Conservation (phyloP, 64 coral and sea anemone genomes). For the Trachythela sp. region DNA sequence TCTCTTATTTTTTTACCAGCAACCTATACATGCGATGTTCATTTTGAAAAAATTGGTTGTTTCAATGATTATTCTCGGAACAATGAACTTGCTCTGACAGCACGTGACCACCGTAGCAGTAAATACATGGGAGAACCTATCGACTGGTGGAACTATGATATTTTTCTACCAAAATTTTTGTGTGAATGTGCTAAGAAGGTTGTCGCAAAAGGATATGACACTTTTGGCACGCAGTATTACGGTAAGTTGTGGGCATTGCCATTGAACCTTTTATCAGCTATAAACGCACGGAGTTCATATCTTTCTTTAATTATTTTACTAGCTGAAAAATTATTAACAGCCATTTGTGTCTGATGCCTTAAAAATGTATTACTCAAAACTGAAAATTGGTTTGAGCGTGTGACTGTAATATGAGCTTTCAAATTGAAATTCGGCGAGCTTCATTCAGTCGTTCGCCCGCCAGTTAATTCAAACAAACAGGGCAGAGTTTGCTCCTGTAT, state of each 20-base stretch:
- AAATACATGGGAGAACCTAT: not conserved
- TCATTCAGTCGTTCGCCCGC: too few species aligned
- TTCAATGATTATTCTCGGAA: not conserved
- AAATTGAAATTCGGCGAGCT: too few species aligned
- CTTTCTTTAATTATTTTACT: not conserved
- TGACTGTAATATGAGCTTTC: too few species aligned
- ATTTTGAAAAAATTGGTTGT: not conserved
- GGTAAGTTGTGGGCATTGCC: not conserved
- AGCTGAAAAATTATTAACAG: too few species aligned
- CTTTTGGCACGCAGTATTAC: constrained; percentile 53
- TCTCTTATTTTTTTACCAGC: not conserved
- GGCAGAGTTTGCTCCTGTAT: too few species aligned
- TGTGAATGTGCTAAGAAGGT: constrained; percentile 45
- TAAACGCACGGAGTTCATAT: not conserved
- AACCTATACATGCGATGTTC: not conserved
- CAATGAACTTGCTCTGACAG: not conserved
- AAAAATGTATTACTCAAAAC: too few species aligned
- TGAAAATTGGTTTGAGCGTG: too few species aligned
- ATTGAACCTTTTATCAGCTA: not conserved
- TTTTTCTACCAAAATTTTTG: constrained; percentile 17
- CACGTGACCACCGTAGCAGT: not conserved
- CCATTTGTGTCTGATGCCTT: too few species aligned
- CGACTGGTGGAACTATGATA: constrained; percentile 37
- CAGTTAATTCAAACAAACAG: too few species aligned
- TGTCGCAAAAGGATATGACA: not conserved